Conservation (phyloP, 2,113 vertebrate genomes). For the Podarcis cretensis region DNA sequence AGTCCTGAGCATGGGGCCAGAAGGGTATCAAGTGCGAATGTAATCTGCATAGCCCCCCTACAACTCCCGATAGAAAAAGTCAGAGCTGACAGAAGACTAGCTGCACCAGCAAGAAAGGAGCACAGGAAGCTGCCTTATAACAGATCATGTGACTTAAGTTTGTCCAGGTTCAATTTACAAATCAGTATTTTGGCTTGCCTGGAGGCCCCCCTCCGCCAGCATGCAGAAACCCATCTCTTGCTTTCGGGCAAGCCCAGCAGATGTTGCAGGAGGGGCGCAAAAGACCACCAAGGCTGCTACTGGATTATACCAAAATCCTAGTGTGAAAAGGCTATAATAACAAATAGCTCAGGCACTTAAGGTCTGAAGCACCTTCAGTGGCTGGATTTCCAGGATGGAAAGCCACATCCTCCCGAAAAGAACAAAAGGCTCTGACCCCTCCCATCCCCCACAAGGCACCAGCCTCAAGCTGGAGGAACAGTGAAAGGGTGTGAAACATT, state of each 20-base stretch:
- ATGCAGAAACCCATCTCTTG: neutral
- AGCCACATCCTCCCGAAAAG: constrained; percentile 30
- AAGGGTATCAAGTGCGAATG: no score
- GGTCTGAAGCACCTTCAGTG: constrained; percentile 50
- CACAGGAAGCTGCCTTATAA: no score
- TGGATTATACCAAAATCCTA: constrained; percentile 20
- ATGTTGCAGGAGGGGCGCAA: neutral
- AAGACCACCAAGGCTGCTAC: neutral
- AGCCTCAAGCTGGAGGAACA: neutral
- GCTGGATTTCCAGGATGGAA: constrained; percentile 25
- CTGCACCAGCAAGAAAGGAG: no score
- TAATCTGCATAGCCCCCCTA: no score
- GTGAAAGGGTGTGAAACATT: neutral
- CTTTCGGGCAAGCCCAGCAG: constrained; percentile 1
- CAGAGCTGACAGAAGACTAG: no score
- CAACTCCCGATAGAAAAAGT: no score
- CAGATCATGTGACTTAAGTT: no score
- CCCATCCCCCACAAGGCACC: neutral
- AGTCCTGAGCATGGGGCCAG: no score
- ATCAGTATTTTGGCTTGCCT: neutral
- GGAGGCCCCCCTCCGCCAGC: neutral
- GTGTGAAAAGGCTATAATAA: neutral
- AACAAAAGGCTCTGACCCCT: constrained; percentile 6
- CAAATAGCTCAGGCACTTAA: constrained; percentile 61
- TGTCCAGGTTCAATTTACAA: no score